phyloP scores from a whole-genome alignment of 2,797 vertebrate genomes.

The Acanthis flammea region DNA sequence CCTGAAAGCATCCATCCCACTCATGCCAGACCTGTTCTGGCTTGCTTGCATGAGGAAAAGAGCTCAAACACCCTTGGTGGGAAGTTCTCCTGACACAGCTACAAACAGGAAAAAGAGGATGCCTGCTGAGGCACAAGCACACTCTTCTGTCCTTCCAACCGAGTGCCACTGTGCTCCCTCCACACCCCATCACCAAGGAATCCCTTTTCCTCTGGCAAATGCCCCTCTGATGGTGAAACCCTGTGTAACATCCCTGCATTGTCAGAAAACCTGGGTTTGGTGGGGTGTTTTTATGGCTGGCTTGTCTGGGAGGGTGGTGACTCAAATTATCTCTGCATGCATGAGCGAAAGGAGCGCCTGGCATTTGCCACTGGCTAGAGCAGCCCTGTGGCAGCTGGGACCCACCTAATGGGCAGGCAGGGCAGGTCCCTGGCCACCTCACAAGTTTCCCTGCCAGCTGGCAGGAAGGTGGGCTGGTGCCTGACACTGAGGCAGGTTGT shows the following conservation, averaged over 20 bases:
- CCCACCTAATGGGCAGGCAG: background rate
- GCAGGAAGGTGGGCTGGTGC: background rate
- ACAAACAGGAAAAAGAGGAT: background rate
- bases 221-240: background rate
- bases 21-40: background rate
- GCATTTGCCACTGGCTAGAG: background rate
- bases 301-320: background rate
- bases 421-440: background rate
- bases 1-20: background rate
- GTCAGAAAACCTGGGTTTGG: background rate
- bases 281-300: background rate
- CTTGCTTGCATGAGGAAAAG: background rate
- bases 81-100: background rate
- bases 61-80: background rate
- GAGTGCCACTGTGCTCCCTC: background rate
- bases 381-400: background rate
- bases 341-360: background rate
- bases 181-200: background rate
- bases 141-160: background rate
- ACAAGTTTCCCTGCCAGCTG: background rate
- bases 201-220: background rate
- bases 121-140: background rate
- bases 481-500: background rate
- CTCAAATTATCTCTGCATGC: accelerated
- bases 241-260: background rate